Evolutionary conservation across 1,140 invertebrate genomes (phyloP).

Genomic region (Mizuhopecten yessoensis): DNA sequence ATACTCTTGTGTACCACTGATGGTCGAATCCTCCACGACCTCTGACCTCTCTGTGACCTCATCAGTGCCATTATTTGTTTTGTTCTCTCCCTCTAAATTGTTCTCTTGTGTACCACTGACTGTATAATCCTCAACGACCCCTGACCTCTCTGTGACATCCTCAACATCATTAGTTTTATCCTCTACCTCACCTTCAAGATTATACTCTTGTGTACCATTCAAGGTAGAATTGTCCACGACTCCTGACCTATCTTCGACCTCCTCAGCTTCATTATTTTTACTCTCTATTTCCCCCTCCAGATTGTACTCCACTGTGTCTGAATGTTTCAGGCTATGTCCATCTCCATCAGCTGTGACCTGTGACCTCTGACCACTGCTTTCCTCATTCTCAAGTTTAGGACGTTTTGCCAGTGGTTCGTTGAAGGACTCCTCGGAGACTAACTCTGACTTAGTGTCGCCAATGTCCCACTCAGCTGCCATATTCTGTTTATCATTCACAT

Average conservation of each 20-base stretch:
- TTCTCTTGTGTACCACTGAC: constrained; percentile 48
- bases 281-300: not conserved
- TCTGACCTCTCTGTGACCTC: not conserved
- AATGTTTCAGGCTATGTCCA: not conserved
- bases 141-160: not conserved
- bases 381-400: not conserved
- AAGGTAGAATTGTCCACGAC: not conserved
- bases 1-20: constrained; percentile 36
- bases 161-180: not conserved
- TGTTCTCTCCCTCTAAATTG: not conserved
- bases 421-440: not conserved
- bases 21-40: not conserved
- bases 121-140: not conserved
- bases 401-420: not conserved
- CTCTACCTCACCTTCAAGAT: not conserved
- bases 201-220: constrained; percentile 35
- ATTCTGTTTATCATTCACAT: not conserved
- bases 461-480: not conserved
- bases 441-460: not conserved
- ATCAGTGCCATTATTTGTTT: not conserved
- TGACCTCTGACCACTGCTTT: not conserved
- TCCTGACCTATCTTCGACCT: not conserved
- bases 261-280: not conserved
- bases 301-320: not conserved
- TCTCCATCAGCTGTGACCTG: not conserved